A percentile compares a stretch with the other conserved stretches of the same genome.
Conservation (phyloP, 35 echinoderm and acorn worm genomes). For the Heliocidaris erythrogramma region DNA sequence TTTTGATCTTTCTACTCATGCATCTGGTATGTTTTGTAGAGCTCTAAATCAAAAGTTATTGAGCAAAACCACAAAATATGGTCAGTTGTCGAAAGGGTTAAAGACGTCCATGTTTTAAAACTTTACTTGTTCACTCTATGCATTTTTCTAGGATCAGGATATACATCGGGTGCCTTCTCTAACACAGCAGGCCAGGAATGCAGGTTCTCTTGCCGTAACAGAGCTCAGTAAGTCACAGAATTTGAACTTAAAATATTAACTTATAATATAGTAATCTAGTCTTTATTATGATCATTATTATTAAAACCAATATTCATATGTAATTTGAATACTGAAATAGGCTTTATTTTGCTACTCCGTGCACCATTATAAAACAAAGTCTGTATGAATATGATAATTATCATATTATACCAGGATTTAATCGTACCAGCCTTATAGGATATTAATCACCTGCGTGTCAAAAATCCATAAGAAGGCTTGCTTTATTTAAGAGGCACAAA, state of each 20-base stretch:
- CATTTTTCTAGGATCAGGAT: not conserved
- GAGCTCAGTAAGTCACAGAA: not conserved
- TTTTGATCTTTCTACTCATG: too few species aligned
- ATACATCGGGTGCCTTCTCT: not conserved
- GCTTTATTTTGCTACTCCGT: too few species aligned
- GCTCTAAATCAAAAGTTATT: too few species aligned
- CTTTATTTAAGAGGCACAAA: too few species aligned
- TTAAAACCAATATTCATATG: not conserved
- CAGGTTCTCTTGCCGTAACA: constrained; percentile 22
- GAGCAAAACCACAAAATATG: too few species aligned
- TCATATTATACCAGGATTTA: not conserved
- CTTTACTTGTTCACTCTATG: not conserved
- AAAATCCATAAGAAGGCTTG: too few species aligned
- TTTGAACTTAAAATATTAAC: not conserved
- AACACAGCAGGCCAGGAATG: constrained; percentile 2
- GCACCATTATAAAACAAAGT: too few species aligned
- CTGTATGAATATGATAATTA: too few species aligned
- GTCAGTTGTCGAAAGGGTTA: too few species aligned
- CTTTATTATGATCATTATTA: not conserved
- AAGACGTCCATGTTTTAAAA: not conserved
- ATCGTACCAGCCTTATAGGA: not conserved
- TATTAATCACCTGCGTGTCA: too few species aligned
- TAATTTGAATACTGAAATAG: too few species aligned
- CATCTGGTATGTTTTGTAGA: too few species aligned
- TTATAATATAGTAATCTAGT: not conserved